Evolutionary conservation across 2,888 invertebrate species (phyloP), one percentile per base, ranked within the genome.

Genomic region (Dryobota labecula): DNA sequence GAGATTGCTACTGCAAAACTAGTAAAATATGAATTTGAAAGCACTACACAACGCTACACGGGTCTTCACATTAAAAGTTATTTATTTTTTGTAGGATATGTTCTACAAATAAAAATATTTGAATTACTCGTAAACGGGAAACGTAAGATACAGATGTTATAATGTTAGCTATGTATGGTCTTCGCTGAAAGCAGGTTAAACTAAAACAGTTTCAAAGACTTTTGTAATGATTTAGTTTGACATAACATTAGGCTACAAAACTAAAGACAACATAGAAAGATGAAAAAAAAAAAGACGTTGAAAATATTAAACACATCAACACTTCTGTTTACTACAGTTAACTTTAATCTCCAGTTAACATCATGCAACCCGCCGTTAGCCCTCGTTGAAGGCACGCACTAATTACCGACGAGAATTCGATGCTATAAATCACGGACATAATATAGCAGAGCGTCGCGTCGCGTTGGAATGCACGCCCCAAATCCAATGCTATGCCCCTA

Each of bases 351-450:
- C 51, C 36, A 81, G 73, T 84, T 77, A 83, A 76, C 43, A 43
- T 38, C 9, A 73, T 83, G 66, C 84, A 83, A 79, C 68, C 80
- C 82, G 79, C 85, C 83, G 76, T 70, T 84, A 78, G 82, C 88
- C 86, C 85, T 75, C 85, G 88, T 85, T 90, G 89, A 87, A 91
- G 94, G 95, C 94, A 94, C 95, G 95, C 95, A 95, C 94, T 95
- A 95, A 95, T 95, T 95, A 91, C 94, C 94, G 95, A 90, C 90
- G 93, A 93, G 95, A 95, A 96, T 96, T 93, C 95, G 89, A 95
- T 96, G 95, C 95, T 91, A 96, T 96, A 95, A 96, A 96, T 96
- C 96, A 95, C 92, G 89, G 94, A 89, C 92, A 95, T 95, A 95
- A 95, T 95, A 95, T 94, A 95, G 92, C 94, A 89, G 93, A 90